phyloP scores from a whole-genome alignment of 2,113 vertebrate genomes.

The Propithecus coquereli region DNA sequence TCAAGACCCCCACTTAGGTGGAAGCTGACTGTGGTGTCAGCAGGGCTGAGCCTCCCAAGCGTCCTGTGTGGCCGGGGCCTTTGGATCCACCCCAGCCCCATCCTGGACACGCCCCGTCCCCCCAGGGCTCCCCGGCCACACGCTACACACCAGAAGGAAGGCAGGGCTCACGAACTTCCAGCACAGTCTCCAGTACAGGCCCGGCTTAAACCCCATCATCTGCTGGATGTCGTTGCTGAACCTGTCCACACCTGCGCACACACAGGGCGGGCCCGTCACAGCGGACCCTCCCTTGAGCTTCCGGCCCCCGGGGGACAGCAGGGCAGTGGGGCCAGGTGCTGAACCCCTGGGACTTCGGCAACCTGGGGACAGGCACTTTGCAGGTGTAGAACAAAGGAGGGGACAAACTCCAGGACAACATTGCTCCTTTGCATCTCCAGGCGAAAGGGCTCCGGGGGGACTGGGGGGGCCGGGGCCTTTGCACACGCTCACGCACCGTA shows the following conservation, averaged over 20 bases:
- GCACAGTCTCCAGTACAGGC: slow-evolving; percentile 98
- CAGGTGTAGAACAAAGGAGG: background rate
- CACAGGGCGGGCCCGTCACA: background rate
- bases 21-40: background rate
- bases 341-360: fast-evolving
- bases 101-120: too few species aligned
- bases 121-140: fast-evolving
- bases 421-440: background rate
- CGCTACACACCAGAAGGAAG: slow-evolving; percentile 92
- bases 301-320: background rate
- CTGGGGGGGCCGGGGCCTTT: background rate
- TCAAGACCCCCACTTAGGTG: background rate
- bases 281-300: fast-evolving
- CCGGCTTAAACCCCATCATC: slow-evolving; percentile 99
- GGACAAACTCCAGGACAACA: background rate
- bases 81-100: background rate
- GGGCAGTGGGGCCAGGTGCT: fast-evolving
- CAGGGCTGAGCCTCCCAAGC: background rate
- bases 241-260: slow-evolving; percentile 92
- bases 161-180: slow-evolving; percentile 98
- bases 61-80: background rate
- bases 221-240: slow-evolving; percentile 97
- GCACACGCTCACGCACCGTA: slow-evolving; percentile 86
- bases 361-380: fast-evolving
- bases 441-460: background rate